These are phyloP conservation scores for Oncorhynchus nerka DNA, from an alignment of 2,113 vertebrate species.

Conservation along the genomic window DNA sequence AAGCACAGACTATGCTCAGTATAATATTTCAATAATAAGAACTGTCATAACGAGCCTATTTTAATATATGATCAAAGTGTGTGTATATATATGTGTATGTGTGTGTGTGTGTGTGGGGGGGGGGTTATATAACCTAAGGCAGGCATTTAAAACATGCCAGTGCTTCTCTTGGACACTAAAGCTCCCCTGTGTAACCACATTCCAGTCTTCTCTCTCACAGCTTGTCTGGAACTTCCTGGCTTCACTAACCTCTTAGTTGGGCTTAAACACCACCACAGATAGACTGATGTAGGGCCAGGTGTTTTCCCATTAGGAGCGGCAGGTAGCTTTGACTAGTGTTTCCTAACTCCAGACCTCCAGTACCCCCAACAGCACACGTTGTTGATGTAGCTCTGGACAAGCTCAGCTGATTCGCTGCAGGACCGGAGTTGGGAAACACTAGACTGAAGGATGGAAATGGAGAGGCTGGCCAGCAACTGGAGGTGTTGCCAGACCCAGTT, in stretches of 20 bases:
- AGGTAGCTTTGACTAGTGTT: no score
- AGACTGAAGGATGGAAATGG: no score
- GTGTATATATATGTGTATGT: neutral
- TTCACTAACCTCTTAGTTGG: slow-evolving; percentile 10
- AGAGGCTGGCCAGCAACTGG: no score
- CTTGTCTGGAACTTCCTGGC: slow-evolving; percentile 8
- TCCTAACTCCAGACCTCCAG: no score
- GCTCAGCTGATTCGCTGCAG: no score
- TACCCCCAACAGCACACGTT: no score
- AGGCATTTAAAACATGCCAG: neutral
- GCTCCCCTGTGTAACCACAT: slow-evolving; percentile 32
- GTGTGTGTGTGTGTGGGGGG: neutral
- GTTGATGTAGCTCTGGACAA: no score
- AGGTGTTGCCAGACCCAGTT: no score
- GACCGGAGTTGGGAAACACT: no score
- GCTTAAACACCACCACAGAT: neutral
- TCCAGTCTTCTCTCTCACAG: slow-evolving; percentile 47
- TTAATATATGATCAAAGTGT: neutral
- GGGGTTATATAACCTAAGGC: slow-evolving; percentile 23
- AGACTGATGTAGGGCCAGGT: no score
- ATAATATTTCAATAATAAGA: neutral
- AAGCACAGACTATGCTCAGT: neutral
- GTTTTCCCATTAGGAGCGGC: no score
- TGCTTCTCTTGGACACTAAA: slow-evolving; percentile 29
- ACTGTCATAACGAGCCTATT: no score